These are phyloP conservation scores for Leucoraja ocellata DNA, from an alignment of 2,797 vertebrate genomes.

Conservation along the genomic window DNA sequence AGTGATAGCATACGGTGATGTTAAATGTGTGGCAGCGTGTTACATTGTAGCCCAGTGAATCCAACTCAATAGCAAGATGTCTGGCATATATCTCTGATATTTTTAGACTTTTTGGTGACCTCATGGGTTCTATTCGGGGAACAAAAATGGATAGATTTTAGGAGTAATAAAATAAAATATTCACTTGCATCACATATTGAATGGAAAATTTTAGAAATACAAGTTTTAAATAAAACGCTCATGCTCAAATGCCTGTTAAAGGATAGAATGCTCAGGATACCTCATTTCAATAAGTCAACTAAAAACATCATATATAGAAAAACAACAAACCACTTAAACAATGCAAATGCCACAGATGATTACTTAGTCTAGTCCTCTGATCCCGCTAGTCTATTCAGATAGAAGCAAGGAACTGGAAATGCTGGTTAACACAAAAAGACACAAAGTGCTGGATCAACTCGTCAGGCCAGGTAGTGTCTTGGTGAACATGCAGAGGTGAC, in stretches of 20 bases:
- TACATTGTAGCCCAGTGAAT: constrained; percentile 95
- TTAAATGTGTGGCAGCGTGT: constrained; percentile 97
- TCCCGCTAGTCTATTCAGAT: too few relatives aligned
- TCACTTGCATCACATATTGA: neutral
- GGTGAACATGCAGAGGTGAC: too few relatives aligned
- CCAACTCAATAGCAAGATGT: constrained; percentile 93
- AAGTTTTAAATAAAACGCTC: neutral
- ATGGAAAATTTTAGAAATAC: neutral
- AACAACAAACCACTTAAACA: neutral
- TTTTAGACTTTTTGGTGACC: constrained; percentile 88
- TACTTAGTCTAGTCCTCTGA: neutral
- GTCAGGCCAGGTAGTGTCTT: too few relatives aligned
- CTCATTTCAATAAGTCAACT: neutral
- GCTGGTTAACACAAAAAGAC: too few relatives aligned
- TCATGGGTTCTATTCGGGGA: constrained; percentile 78
- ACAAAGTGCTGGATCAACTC: too few relatives aligned
- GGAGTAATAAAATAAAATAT: neutral
- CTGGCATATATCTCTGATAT: constrained; percentile 89
- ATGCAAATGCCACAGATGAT: neutral
- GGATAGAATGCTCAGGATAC: neutral
- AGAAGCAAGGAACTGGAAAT: too few relatives aligned
- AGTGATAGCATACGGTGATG: constrained; percentile 96
- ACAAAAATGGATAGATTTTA: constrained; percentile 39
- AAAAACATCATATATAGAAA: neutral
- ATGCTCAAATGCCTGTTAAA: neutral